Evolutionary conservation across 2,797 vertebrate genomes (phyloP).

Genomic region (Poeciliopsis gracilis): DNA sequence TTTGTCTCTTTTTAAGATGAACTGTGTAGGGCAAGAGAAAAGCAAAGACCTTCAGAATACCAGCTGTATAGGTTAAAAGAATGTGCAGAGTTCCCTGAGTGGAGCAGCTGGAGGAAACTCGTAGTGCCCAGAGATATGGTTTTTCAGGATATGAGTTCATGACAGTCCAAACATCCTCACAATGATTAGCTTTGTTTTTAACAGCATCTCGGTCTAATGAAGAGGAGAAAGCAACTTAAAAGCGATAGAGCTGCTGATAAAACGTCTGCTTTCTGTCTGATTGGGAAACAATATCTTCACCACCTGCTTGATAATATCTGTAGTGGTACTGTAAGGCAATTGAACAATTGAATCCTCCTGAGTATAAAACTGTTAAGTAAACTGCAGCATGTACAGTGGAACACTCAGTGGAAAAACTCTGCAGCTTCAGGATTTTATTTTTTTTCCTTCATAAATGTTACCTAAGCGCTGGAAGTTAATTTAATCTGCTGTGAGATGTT

Average conservation of each 20-base stretch:
- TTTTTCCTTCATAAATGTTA: neutral
- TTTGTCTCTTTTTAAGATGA: neutral
- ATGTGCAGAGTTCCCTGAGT: neutral
- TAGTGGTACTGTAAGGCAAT: neutral
- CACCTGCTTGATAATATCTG: neutral
- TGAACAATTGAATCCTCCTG: neutral
- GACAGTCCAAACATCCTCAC: neutral
- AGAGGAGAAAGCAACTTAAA: neutral
- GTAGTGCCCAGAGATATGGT: neutral
- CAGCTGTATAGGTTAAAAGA: neutral
- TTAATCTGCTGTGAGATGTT: neutral
- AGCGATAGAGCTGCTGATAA: neutral
- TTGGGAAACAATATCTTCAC: neutral
- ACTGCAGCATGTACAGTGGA: neutral
- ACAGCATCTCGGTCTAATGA: neutral
- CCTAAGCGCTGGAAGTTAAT: neutral
- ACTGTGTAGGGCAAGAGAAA: neutral
- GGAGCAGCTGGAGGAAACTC: neutral
- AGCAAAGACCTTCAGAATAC: neutral
- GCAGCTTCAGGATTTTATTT: neutral
- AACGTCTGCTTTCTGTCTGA: constrained; percentile 4
- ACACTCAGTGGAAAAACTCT: neutral
- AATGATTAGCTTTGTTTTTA: constrained; percentile 2
- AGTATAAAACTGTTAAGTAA: neutral
- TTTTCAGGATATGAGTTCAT: neutral